Conservation (phyloP, 1,140 invertebrate genomes). For the Drosophila carrolli region DNA sequence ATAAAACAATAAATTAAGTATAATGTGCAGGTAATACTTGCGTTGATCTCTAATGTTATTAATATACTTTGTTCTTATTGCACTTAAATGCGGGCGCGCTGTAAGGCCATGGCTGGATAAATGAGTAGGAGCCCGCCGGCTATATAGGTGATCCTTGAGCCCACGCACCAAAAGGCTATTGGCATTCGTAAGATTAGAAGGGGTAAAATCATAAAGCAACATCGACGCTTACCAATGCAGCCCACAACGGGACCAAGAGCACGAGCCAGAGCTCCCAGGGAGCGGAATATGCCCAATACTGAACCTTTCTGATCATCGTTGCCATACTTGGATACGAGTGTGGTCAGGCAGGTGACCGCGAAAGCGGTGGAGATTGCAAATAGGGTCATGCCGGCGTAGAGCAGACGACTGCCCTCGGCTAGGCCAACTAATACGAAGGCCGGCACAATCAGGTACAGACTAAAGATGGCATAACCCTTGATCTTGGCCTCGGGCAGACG, state of each 20-base stretch:
- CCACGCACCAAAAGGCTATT: constrained; percentile 92
- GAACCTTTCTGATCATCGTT: constrained; percentile 94
- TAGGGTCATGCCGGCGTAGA: constrained; percentile 93
- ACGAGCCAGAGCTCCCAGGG: constrained; percentile 95
- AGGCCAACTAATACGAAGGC: constrained; percentile 95
- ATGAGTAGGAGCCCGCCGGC: constrained; percentile 89
- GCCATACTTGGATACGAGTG: constrained; percentile 93
- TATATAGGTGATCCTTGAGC: constrained; percentile 90
- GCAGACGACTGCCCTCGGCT: constrained; percentile 84
- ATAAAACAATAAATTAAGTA: constrained; percentile 60
- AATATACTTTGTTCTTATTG: constrained; percentile 45
- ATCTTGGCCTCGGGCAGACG: constrained; percentile 91
- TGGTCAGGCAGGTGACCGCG: constrained; percentile 97
- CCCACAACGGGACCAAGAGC: constrained; percentile 96
- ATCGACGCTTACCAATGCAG: constrained; percentile 87
- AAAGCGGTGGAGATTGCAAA: constrained; percentile 97
- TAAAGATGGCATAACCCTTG: constrained; percentile 90
- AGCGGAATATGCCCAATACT: constrained; percentile 96
- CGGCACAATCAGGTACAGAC: constrained; percentile 94
- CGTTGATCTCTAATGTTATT: constrained; percentile 27
- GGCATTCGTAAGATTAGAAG: background rate
- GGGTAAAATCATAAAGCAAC: background rate
- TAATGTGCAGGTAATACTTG: constrained; percentile 67
- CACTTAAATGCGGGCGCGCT: constrained; percentile 59
- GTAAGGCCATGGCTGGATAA: constrained; percentile 88